Conservation (phyloP, 2,113 vertebrate species). For the Mionectes macconnelli region DNA sequence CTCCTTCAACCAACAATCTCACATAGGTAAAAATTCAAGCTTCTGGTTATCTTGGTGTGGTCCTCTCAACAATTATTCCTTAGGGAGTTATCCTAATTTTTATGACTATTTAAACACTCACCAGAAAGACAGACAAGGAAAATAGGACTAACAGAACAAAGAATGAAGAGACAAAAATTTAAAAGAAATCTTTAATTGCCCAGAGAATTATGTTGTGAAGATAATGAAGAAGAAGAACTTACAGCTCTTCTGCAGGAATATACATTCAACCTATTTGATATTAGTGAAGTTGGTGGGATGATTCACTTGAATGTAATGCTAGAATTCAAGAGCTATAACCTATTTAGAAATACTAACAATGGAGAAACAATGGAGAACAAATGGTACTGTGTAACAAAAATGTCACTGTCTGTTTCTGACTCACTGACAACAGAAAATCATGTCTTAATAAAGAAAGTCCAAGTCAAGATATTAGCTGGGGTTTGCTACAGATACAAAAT, state of each 20-base stretch:
- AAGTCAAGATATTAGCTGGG: neutral
- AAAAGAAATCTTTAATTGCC: neutral
- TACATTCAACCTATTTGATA: neutral
- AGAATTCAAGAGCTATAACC: slow-evolving; percentile 8
- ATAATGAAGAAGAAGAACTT: neutral
- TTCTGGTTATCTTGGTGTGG: neutral
- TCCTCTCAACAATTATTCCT: neutral
- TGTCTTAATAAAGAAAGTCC: slow-evolving; percentile 10
- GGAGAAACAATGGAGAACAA: neutral
- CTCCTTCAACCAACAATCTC: neutral
- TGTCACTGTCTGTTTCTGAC: slow-evolving; percentile 3
- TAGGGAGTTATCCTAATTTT: neutral
- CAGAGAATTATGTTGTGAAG: neutral
- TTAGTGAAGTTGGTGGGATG: neutral
- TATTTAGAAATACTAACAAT: neutral
- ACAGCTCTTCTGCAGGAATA: neutral
- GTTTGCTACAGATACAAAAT: neutral
- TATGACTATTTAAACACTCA: neutral
- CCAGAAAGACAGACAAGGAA: neutral
- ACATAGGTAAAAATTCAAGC: neutral
- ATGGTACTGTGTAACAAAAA: slow-evolving; percentile 5
- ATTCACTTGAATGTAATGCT: neutral
- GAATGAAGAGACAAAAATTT: neutral
- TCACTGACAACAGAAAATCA: slow-evolving; percentile 32
- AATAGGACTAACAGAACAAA: neutral